Evolutionary conservation across 2,797 vertebrate genomes (phyloP), one percentile per base, ranked within the genome.

Genomic region (Xyrichtys novacula): DNA sequence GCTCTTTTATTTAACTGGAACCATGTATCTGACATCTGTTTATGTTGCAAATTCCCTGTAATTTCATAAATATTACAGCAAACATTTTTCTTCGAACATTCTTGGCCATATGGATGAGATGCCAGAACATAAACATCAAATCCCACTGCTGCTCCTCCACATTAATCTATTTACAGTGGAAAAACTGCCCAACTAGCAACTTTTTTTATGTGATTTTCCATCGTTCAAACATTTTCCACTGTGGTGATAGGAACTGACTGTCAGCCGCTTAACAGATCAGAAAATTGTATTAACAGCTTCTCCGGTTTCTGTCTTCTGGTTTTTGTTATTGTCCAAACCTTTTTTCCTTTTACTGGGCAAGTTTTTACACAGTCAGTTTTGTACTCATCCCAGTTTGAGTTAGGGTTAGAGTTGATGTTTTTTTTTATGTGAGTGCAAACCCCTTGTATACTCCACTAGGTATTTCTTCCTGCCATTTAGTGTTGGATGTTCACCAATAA

Each of bases 301-400:
- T 93, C 78, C 70, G 81, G 87, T 92, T 92, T 91, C 89, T 80
- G 83, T 88, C 84, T 90, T 84, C 66, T 57, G 54, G 65, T 69
- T 80, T 88, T 76, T 90, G n/a, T 92, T 88, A 90, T 91, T 88
- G 81, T 90, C 76, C 53, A 65, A 73, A 87, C 68, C 80, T 57
- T n/a, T n/a, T n/a, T n/a, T n/a, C n/a, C n/a, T n/a, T n/a, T n/a
- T n/a, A n/a, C n/a, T n/a, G n/a, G n/a, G n/a, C n/a, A n/a, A n/a
- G n/a, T n/a, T n/a, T n/a, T n/a, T n/a, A n/a, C n/a, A n/a, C n/a
- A n/a, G n/a, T n/a, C n/a, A n/a, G n/a, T n/a, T n/a, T n/a, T n/a
- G n/a, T n/a, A n/a, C n/a, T n/a, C n/a, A n/a, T n/a, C n/a, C n/a
- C n/a, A n/a, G n/a, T n/a, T n/a, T n/a, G n/a, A n/a, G n/a, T n/a